These are phyloP conservation scores for Diarsia dahlii DNA, from an alignment of 2,888 invertebrate species.

Conservation along the genomic window DNA sequence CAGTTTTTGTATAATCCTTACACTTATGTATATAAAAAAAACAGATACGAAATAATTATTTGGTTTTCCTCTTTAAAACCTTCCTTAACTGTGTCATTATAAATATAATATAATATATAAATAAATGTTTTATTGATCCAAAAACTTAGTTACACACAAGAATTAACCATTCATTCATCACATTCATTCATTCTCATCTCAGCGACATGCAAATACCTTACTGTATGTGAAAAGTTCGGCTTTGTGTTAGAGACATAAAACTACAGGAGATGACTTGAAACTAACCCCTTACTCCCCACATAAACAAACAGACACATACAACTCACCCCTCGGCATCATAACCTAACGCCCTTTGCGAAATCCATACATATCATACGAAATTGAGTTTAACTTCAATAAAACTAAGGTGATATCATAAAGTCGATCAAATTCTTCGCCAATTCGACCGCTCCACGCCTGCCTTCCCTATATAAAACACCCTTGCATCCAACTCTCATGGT, in stretches of 20 bases:
- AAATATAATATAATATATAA: too few relatives aligned
- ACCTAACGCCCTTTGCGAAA: slow-evolving; percentile 66
- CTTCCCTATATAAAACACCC: slow-evolving; percentile 73
- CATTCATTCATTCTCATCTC: too few relatives aligned
- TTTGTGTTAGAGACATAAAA: background rate
- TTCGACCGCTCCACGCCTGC: slow-evolving; percentile 81
- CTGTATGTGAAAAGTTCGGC: background rate
- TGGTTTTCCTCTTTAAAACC: too few relatives aligned
- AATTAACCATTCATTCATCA: too few relatives aligned
- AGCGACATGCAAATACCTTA: too few relatives aligned
- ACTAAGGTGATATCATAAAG: slow-evolving; percentile 85
- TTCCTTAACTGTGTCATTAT: too few relatives aligned
- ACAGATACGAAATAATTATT: too few relatives aligned
- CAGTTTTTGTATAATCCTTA: too few relatives aligned
- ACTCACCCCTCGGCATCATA: slow-evolving; percentile 46
- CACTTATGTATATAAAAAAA: too few relatives aligned
- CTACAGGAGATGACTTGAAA: background rate
- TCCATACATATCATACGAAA: slow-evolving; percentile 85
- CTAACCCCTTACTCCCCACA: background rate
- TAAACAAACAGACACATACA: background rate
- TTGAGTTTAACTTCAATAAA: slow-evolving; percentile 85
- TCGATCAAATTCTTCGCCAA: slow-evolving; percentile 84
- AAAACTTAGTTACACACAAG: too few relatives aligned
- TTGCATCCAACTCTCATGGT: slow-evolving; percentile 21
- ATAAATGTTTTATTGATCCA: too few relatives aligned